Base-by-base conservation (phyloP, 37 sponge, comb jelly and placozoan species). In the Diacarnus erythraeanus region DNA sequence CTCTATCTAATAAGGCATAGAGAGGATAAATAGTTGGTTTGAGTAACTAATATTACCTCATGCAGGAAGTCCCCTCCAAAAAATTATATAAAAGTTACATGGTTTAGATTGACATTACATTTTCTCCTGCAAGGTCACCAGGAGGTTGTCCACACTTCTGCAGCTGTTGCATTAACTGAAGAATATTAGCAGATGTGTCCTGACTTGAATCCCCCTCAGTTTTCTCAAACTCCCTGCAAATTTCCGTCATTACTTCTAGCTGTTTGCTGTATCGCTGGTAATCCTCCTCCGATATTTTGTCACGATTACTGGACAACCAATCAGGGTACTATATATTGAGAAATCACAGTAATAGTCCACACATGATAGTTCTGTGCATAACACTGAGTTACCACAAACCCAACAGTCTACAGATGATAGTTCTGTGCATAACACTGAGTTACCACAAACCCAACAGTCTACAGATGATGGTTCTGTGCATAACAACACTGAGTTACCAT, bases 111-210 rank as follows among this genome's bases (percentile, higher is more conserved):
- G 64, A 63, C 17, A 63, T 77, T 42, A 84, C 85, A 20, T 21
- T 22, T n/a, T 84, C 72, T 43, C 88, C 87, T 31, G 71, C 74
- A 1, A 91, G 56, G 17, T 83, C 92, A 17, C 42, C 61, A 15
- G 92, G 92, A 33, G 88, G 92, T 42, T 91, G 88, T 3, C 92
- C 92, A 83, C 71, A 82, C 20, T 87, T 73, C 73, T 91, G 92
- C 79, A 91, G 37, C 88, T 91, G 60, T 8, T 93, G 94, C 87
- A 93, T 89, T 17, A 89, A 64, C 40, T 89, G 58, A 15, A 93
- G 38, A 20, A 93, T 86, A 37, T 57, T 69, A 5, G 89, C 81
- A 54, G 74, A 69, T 3, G 72, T 75, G 42, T 60, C 71, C 59
- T 82, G 75, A 42, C 30, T 61, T 2, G 61, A n/a, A 41, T 83